Base-by-base conservation (phyloP, 2,113 vertebrate genomes). In the Fukomys damarensis region DNA sequence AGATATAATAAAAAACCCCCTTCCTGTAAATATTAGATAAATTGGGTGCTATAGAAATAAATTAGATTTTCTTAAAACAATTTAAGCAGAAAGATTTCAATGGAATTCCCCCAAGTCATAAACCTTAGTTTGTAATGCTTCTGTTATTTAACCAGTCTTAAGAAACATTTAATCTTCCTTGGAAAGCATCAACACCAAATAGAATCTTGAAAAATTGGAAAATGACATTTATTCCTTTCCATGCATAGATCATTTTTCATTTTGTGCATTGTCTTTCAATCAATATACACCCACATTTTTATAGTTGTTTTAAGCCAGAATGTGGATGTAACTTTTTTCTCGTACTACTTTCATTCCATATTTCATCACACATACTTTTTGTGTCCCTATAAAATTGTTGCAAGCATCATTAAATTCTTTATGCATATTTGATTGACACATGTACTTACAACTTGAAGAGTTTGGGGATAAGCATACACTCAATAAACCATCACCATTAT, bases 141-240 rank as follows among this genome's bases (percentile, higher is more conserved):
- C 74, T 86, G 49, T 52, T 43, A 72, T 65, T 80, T 93, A 86
- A 63, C 30, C 7, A 76, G 20, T 72, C 38, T 82, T 41, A 86
- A 74, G 70, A 86, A 90, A 76, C 19, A 76, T 56, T 94, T 88
- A 56, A 19, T 68, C 38, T 90, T 59, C 12, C 6, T 82, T 66
- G 26, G 68, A 90, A 77, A 95, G 81, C 7, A 77, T n/a, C 24
- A 61, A 86, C 65, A 86, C 32, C 86, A 90, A 86, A 28, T 59
- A 70, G 56, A 49, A 43, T 41, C 43, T 81, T 81, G 68, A 84
- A 32, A 74, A 77, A 92, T 8, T 43, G 35, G 11, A 95, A 58
- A 46, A 86, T 89, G 7, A 28, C 70, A 41, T 20, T 89, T 80
- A 49, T 74, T 28, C 13, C 24, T 86, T 12, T 20, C 22, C 6